A percentile compares a stretch with the other conserved stretches of the same genome.
phyloP scores from a whole-genome alignment of 2,888 invertebrate genomes.

The Bugula neritina region DNA sequence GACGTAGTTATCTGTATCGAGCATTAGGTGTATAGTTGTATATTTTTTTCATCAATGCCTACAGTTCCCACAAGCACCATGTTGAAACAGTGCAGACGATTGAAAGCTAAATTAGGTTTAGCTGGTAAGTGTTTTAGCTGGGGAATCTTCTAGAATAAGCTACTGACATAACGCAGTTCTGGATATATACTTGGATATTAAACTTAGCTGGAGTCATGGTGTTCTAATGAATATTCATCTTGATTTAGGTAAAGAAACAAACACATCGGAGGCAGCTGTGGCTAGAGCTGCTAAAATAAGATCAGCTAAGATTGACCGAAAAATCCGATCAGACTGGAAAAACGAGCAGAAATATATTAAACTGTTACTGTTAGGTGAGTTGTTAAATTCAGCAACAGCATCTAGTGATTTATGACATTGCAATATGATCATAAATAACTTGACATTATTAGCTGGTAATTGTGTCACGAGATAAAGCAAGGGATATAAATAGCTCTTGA shows the following conservation, averaged over 20 bases:
- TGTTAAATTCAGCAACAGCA: neutral
- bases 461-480: no score
- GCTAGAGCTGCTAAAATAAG: neutral
- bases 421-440: no score
- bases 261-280: neutral
- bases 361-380: constrained; percentile 38
- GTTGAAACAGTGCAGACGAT: constrained; percentile 22
- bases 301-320: constrained; percentile 11
- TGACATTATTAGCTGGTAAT: no score
- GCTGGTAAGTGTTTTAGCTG: constrained; percentile 21
- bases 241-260: neutral
- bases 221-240: neutral
- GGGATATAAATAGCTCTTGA: no score
- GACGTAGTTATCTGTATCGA: neutral
- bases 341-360: constrained; percentile 38
- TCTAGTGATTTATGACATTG: no score
- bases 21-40: neutral
- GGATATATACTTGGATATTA: neutral
- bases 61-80: neutral
- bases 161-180: no score
- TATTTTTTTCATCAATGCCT: neutral
- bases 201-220: neutral
- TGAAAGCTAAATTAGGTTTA: constrained; percentile 2
- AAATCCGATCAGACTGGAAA: constrained; percentile 37
- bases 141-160: no score